phyloP scores from a whole-genome alignment of 2,113 vertebrate genomes.

The Megaleporinus macrocephalus region DNA sequence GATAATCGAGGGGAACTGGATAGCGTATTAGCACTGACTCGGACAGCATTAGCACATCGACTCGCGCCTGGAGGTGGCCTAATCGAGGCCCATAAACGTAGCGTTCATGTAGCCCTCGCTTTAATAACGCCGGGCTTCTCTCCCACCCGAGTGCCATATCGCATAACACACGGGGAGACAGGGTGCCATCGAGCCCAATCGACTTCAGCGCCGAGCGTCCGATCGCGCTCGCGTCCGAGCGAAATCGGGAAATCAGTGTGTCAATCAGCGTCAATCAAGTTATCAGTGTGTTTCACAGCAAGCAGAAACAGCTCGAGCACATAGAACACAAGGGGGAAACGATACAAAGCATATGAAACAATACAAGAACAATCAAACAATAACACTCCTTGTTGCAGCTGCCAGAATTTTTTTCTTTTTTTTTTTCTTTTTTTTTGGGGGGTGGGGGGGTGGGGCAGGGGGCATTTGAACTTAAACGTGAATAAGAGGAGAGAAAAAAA shows the following conservation, averaged over 20 bases:
- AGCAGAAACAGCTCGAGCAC: not conserved
- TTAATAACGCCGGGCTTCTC: conserved; percentile 71
- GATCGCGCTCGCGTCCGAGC: too few relatives aligned
- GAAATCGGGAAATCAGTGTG: too few relatives aligned
- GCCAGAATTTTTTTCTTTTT: too few relatives aligned
- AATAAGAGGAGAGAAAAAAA: too few relatives aligned
- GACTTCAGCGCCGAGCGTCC: not conserved
- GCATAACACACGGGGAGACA: not conserved
- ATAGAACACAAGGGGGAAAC: not conserved
- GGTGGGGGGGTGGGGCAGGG: too few relatives aligned
- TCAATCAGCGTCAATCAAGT: not conserved
- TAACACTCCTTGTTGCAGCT: too few relatives aligned
- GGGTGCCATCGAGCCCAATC: too few relatives aligned
- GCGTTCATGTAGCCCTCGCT: conserved; percentile 67
- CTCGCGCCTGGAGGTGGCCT: conserved; percentile 72
- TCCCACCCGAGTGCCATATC: not conserved
- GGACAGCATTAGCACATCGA: conserved; percentile 75
- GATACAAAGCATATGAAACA: too few relatives aligned
- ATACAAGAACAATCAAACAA: not conserved
- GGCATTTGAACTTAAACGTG: too few relatives aligned
- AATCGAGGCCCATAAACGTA: conserved; percentile 69
- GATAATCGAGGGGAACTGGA: conserved; percentile 97
- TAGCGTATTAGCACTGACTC: conserved; percentile 90
- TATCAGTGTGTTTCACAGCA: not conserved
- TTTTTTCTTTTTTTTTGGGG: too few relatives aligned